A percentile compares a stretch with the other conserved stretches of the same genome.
Evolutionary conservation across 2,888 invertebrate genomes (phyloP).

Genomic region (Boloria euphrosyne): DNA sequence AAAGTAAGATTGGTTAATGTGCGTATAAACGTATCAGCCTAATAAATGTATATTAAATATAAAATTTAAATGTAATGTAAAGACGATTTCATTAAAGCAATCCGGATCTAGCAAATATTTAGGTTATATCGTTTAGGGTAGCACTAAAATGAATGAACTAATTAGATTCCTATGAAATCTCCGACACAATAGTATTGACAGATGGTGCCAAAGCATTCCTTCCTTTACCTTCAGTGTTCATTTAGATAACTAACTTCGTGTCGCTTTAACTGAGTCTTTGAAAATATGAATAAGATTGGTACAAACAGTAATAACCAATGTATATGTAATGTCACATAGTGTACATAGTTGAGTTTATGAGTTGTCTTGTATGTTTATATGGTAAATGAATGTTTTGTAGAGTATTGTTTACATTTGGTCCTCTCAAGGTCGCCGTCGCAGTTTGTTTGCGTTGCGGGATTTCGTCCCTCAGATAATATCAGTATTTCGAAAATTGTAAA

Average conservation of each 20-base stretch:
- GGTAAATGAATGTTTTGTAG: slow-evolving; percentile 49
- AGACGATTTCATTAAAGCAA: slow-evolving; percentile 36
- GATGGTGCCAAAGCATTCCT: slow-evolving; percentile 45
- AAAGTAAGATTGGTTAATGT: slow-evolving; percentile 16
- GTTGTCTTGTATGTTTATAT: slow-evolving; percentile 45
- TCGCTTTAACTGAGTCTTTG: slow-evolving; percentile 33
- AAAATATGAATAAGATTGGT: slow-evolving; percentile 15
- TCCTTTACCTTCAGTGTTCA: slow-evolving; percentile 43
- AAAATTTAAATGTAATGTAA: slow-evolving; percentile 8
- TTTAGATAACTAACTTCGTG: slow-evolving; percentile 34
- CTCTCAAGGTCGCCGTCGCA: slow-evolving; percentile 68
- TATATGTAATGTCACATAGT: slow-evolving; percentile 42
- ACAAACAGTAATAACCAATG: slow-evolving; percentile 44
- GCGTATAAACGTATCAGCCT: slow-evolving; percentile 17
- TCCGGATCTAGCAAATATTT: slow-evolving; percentile 36
- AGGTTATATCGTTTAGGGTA: slow-evolving; percentile 39
- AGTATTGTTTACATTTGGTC: slow-evolving; percentile 49
- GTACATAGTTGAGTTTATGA: slow-evolving; percentile 48
- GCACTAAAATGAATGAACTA: slow-evolving; percentile 36
- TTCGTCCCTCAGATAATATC: slow-evolving; percentile 71
- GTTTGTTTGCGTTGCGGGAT: slow-evolving; percentile 75
- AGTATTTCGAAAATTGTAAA: slow-evolving; percentile 80
- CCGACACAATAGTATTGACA: slow-evolving; percentile 41
- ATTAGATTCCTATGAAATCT: slow-evolving; percentile 38
- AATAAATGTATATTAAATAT: slow-evolving; percentile 20